Percentiles rank a stretch among this genome's conserved stretches.
These are phyloP conservation scores for Cyclopterus lumpus DNA, from an alignment of 2,797 vertebrate genomes.

Conservation along the genomic window DNA sequence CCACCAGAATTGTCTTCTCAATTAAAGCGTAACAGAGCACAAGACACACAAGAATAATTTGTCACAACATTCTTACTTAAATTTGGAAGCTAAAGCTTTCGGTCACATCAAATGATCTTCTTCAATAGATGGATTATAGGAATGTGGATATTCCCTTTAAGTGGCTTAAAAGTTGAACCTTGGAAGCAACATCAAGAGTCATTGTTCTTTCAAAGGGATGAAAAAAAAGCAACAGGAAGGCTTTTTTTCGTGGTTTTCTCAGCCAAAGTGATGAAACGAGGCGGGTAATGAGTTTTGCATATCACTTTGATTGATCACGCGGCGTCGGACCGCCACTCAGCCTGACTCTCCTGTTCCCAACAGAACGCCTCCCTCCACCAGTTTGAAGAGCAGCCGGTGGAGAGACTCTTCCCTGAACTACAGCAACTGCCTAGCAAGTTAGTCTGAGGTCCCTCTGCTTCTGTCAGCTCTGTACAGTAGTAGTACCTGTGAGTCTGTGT, in stretches of 20 bases:
- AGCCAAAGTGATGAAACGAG: background rate
- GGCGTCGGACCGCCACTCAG: background rate
- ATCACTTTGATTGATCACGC: conserved; percentile 6
- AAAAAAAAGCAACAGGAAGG: background rate
- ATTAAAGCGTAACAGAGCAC: background rate
- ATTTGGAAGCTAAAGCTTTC: background rate
- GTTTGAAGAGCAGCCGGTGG: conserved; percentile 93
- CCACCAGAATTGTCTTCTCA: background rate
- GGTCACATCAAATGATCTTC: background rate
- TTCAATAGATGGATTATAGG: background rate
- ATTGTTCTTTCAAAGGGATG: background rate
- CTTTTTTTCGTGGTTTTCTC: background rate
- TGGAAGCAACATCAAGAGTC: background rate
- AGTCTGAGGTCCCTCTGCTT: conserved; percentile 38
- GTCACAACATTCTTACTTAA: background rate
- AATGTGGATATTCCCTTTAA: background rate
- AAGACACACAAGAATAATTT: background rate
- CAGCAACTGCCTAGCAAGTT: conserved; percentile 90
- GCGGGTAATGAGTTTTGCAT: conserved; percentile 10
- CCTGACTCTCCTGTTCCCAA: conserved; percentile 24
- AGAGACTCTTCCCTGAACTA: conserved; percentile 91
- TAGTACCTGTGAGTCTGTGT: background rate
- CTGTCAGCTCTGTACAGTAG: background rate
- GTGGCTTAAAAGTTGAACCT: background rate
- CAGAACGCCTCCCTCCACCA: conserved; percentile 93